phyloP scores from a whole-genome alignment of 2,113 vertebrate genomes.

The Crotalus horridus region DNA sequence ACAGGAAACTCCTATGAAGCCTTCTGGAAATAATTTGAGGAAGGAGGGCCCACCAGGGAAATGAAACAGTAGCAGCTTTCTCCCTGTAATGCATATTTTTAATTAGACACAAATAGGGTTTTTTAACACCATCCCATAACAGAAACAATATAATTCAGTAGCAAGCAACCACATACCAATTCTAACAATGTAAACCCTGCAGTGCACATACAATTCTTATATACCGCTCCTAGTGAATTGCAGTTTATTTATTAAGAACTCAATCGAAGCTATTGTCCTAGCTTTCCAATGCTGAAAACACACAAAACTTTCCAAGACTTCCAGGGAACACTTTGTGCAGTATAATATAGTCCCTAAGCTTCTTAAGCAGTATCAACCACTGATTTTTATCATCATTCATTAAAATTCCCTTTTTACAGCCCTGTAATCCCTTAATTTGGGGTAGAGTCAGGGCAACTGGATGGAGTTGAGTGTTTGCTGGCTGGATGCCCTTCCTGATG shows the following conservation, averaged over 20 bases:
- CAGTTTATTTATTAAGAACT: background rate
- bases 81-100: background rate
- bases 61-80: background rate
- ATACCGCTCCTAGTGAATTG: background rate
- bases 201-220: background rate
- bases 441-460: background rate
- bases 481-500: background rate
- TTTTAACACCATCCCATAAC: background rate
- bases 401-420: background rate
- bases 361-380: background rate
- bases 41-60: background rate
- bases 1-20: background rate
- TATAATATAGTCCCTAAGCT: background rate
- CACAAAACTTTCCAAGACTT: background rate
- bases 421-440: background rate
- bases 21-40: background rate
- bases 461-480: background rate
- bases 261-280: background rate
- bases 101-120: background rate
- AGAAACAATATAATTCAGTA: background rate
- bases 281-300: background rate
- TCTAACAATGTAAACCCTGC: background rate
- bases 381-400: background rate
- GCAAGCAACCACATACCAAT: background rate
- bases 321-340: background rate